Evolutionary conservation across 2,113 vertebrate species (phyloP).

Genomic region (Eolophus roseicapilla): DNA sequence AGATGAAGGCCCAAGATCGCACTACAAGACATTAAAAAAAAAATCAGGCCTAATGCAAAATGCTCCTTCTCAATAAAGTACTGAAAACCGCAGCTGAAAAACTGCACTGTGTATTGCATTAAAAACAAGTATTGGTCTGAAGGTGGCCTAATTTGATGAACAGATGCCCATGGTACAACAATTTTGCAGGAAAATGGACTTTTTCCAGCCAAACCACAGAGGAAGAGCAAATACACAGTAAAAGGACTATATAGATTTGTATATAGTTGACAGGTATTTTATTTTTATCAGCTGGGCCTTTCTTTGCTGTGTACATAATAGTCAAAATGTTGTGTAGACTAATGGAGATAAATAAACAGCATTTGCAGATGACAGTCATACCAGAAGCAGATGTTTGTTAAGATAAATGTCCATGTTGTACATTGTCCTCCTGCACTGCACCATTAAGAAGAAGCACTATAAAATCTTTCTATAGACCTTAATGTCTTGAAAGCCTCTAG

Average conservation of each 20-base stretch:
- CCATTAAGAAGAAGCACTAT: fast-evolving
- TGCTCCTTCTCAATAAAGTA: background rate
- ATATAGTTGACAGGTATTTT: background rate
- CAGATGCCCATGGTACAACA: background rate
- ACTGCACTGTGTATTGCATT: background rate
- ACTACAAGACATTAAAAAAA: background rate
- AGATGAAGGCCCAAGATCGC: background rate
- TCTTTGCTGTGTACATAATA: background rate
- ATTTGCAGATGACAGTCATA: background rate
- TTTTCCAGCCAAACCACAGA: background rate
- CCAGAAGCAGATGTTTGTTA: background rate
- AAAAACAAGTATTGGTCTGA: background rate
- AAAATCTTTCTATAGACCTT: background rate
- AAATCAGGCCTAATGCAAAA: background rate
- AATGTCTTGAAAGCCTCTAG: background rate
- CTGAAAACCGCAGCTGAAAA: background rate
- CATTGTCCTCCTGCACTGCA: background rate
- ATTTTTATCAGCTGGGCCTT: background rate
- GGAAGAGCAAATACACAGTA: background rate
- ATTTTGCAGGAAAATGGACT: background rate
- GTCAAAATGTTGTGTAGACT: background rate
- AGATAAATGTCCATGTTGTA: background rate
- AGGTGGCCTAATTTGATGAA: background rate
- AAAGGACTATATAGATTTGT: background rate
- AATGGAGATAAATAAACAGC: background rate